Base-by-base conservation (phyloP, 2,113 vertebrate species). In the Scytalopus superciliaris region DNA sequence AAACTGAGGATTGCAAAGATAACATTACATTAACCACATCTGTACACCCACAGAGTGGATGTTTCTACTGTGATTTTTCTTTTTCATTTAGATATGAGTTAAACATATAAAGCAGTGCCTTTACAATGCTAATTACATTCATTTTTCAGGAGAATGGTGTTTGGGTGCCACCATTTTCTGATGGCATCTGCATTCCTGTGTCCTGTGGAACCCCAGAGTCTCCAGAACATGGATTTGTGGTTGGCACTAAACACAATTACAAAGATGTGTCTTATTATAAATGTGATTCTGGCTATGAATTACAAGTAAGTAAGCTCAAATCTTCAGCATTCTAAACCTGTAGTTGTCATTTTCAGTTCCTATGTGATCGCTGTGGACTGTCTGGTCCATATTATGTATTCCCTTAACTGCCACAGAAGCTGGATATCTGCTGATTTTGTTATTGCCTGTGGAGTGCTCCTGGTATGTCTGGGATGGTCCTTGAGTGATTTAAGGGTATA, bases 211-310 rank as follows among this genome's bases (percentile, higher is more conserved):
- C 97, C 60, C 99, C 99, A 21, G 95, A 97, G 39, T 93, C 96
- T 94, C 98, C 98, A 89, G 94, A 97, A 14, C 95, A 99, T 64
- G 99, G 99, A 42, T 94, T 97, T 79, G 92, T 98, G 12, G 89
- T 99, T 92, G 99, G 99, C 44, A 98, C 97, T 77, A 94, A 91
- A 89, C 98, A 98, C 93, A 98, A 62, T 94, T 99, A 99, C 60
- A 98, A 97, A 87, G 99, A 98, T 59, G 94, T 91, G 11, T 67
- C 99, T 83, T 90, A 96, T 79, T 99, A 99, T 95, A 98, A 98
- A 23, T 99, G 99, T 96, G 97, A 99, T 72, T 94, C 98, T 89
- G 99, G 99, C 72, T 99, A 99, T 96, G 97, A 98, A 83, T 94
- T 99, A 95, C 98, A 99, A 98, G 99, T 99, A 98, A 97, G 96